Conservation (phyloP, 2,888 invertebrate species). For the Chironomus tentans region DNA sequence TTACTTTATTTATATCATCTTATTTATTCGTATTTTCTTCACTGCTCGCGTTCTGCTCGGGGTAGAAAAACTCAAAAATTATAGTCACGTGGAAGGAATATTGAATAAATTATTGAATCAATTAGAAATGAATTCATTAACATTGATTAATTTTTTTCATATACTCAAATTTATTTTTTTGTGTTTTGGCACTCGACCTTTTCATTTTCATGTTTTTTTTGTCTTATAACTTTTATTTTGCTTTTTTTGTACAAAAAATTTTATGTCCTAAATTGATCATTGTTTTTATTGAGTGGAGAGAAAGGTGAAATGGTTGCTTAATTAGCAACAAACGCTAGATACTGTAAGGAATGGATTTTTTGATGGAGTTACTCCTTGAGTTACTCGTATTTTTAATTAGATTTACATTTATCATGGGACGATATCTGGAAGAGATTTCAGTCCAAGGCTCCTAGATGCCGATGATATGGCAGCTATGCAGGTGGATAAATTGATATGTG, state of each 20-base stretch:
- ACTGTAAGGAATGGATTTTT: too few relatives aligned
- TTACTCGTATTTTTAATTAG: too few relatives aligned
- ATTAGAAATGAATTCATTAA: background rate
- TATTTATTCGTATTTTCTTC: background rate
- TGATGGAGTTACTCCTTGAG: too few relatives aligned
- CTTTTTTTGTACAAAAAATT: conserved; percentile 4
- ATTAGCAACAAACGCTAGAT: too few relatives aligned
- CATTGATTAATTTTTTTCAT: background rate
- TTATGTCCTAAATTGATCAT: conserved; percentile 3
- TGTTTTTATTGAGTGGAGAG: too few relatives aligned
- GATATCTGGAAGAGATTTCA: too few relatives aligned
- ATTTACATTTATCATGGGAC: too few relatives aligned
- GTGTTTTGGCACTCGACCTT: background rate
- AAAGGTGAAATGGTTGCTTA: too few relatives aligned
- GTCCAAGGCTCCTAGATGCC: too few relatives aligned
- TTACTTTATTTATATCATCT: background rate
- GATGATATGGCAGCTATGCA: too few relatives aligned
- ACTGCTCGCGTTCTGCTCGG: background rate
- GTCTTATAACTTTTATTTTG: background rate
- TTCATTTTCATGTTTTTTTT: background rate
- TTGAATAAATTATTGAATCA: background rate
- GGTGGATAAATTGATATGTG: too few relatives aligned
- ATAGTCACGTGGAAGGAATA: background rate
- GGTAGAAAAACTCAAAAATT: background rate
- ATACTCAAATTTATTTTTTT: background rate